Percentiles rank a stretch among this genome's conserved stretches.
phyloP scores from a whole-genome alignment of 2,113 vertebrate genomes.

The Pteropus alecto region DNA sequence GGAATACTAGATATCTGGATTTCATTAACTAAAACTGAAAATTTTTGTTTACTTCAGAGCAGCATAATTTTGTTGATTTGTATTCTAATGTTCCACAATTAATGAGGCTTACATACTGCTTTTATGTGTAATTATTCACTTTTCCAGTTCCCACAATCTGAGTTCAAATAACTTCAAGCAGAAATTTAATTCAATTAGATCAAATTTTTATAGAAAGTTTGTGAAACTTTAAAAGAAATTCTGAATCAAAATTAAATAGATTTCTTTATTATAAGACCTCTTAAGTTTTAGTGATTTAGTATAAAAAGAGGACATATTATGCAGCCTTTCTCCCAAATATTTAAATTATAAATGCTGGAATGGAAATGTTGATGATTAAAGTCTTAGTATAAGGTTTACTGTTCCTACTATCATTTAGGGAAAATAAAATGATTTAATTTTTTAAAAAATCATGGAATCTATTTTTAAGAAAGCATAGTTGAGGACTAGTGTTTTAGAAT shows the following conservation, averaged over 20 bases:
- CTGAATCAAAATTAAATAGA: not conserved
- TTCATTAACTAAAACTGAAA: not conserved
- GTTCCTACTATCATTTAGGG: not conserved
- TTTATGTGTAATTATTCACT: not conserved
- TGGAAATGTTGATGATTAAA: constrained; percentile 64
- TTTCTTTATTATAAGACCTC: not conserved
- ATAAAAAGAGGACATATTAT: not conserved
- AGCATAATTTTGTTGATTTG: not conserved
- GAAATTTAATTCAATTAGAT: not conserved
- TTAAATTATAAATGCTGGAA: not conserved
- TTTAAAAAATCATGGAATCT: not conserved
- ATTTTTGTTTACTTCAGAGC: not conserved
- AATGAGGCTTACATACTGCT: not conserved
- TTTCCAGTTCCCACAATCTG: not conserved
- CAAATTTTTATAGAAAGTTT: not conserved
- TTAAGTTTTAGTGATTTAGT: not conserved
- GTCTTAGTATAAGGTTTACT: constrained; percentile 32
- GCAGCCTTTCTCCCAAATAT: not conserved
- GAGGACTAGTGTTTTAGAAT: not conserved
- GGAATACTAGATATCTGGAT: not conserved
- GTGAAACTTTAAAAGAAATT: not conserved
- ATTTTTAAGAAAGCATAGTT: not conserved
- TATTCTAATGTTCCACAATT: not conserved
- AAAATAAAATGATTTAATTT: not conserved
- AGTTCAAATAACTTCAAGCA: not conserved